phyloP scores from a whole-genome alignment of 2,797 vertebrate species.

The Champsocephalus gunnari region DNA sequence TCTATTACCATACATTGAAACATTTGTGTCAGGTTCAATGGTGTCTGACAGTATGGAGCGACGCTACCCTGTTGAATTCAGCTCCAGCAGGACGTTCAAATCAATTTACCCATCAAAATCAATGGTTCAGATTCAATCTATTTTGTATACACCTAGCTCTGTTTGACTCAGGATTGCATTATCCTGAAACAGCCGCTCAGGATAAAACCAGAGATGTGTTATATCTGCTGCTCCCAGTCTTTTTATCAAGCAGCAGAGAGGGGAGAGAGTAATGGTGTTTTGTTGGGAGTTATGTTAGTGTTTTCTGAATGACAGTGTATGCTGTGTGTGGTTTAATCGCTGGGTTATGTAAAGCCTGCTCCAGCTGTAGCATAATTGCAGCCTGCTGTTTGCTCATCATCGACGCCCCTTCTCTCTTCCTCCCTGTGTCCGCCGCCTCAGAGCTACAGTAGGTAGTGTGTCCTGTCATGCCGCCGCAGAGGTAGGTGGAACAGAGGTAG shows the following conservation, averaged over 20 bases:
- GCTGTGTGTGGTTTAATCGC: conserved; percentile 57
- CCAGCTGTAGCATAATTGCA: conserved; percentile 76
- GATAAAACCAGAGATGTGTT: conserved; percentile 56
- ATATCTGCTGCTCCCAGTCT: conserved; percentile 34
- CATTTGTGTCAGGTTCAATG: conserved; percentile 49
- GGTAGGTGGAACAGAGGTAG: conserved; percentile 61
- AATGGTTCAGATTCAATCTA: conserved; percentile 54
- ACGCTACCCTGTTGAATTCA: conserved; percentile 29
- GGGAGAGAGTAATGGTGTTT: conserved; percentile 37
- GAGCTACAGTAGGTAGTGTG: conserved; percentile 62
- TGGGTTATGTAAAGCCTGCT: conserved; percentile 60
- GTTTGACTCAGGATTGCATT: conserved; percentile 47
- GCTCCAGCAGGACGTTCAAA: conserved; percentile 57
- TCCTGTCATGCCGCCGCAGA: conserved; percentile 63
- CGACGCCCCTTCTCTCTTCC: conserved; percentile 33
- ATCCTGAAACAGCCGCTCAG: conserved; percentile 55
- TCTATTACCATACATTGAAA: conserved; percentile 43
- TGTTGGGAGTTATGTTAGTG: conserved; percentile 28
- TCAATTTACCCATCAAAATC: conserved; percentile 66
- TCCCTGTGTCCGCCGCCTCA: conserved; percentile 46
- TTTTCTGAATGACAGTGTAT: conserved; percentile 47
- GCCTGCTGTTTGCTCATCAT: conserved; percentile 61
- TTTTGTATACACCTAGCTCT: conserved; percentile 35
- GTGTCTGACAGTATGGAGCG: conserved; percentile 37
- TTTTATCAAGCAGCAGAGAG: conserved; percentile 38